A percentile compares a stretch with the other conserved stretches of the same genome.
Conservation (phyloP, 2,113 vertebrate genomes). For the Sinocyclocheilus anshuiensis region DNA sequence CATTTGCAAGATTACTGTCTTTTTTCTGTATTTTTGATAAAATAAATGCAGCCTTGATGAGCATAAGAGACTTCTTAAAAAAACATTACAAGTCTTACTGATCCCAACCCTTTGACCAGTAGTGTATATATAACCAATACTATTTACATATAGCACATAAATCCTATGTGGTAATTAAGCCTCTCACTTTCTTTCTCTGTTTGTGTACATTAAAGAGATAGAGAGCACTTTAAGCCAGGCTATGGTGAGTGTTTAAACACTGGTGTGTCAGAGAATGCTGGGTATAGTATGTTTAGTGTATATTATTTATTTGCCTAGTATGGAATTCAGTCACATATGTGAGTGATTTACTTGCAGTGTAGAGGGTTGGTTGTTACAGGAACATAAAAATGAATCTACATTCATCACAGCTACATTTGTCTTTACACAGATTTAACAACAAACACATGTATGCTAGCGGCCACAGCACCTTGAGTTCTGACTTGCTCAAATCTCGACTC, state of each 20-base stretch:
- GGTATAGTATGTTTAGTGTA: no score
- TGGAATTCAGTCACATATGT: no score
- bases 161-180: neutral
- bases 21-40: no score
- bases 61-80: no score
- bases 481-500: constrained; percentile 19
- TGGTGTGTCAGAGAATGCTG: no score
- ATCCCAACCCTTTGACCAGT: no score
- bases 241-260: neutral
- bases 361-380: neutral
- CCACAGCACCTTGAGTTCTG: neutral
- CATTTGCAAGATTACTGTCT: no score
- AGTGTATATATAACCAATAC: neutral
- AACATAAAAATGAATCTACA: neutral
- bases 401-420: neutral
- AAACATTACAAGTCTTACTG: no score
- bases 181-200: neutral
- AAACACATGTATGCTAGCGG: neutral
- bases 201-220: neutral
- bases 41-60: no score
- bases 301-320: no score
- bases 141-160: neutral
- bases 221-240: neutral
- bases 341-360: no score
- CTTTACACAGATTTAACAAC: neutral